phyloP scores from a whole-genome alignment of 1,140 invertebrate genomes.

The Sarcophaga peregrina region DNA sequence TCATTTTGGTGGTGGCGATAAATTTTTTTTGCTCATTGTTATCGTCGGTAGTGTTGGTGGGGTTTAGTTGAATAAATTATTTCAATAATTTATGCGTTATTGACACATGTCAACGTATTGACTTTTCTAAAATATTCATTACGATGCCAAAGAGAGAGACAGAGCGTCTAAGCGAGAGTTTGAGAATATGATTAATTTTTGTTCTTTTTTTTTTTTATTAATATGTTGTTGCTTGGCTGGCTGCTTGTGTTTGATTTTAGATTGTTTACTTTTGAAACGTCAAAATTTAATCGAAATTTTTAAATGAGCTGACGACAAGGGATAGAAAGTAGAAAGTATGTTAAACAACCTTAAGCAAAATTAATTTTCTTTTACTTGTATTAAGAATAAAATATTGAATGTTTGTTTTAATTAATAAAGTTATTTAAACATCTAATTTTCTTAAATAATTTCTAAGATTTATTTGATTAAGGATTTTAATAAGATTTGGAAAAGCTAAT shows the following conservation, averaged over 20 bases:
- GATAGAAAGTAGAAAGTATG: too few relatives aligned
- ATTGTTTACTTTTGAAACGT: not conserved
- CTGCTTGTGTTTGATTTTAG: not conserved
- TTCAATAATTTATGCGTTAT: conserved; percentile 6
- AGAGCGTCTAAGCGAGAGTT: too few relatives aligned
- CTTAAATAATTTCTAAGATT: too few relatives aligned
- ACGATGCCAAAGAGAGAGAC: too few relatives aligned
- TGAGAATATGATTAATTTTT: not conserved
- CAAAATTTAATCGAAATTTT: not conserved
- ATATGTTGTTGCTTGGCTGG: not conserved
- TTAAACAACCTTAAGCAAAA: too few relatives aligned
- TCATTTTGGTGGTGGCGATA: not conserved
- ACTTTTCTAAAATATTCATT: conserved; percentile 6
- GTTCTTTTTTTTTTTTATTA: not conserved
- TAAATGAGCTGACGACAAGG: not conserved
- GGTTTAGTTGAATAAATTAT: not conserved
- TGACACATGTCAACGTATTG: conserved; percentile 2
- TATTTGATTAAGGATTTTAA: too few relatives aligned
- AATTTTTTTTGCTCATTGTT: not conserved
- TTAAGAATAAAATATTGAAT: too few relatives aligned
- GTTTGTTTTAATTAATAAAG: too few relatives aligned
- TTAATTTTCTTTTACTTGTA: too few relatives aligned
- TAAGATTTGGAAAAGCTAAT: too few relatives aligned
- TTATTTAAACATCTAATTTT: too few relatives aligned
- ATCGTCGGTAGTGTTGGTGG: too few relatives aligned